A percentile compares a stretch with the other conserved stretches of the same genome.
Conservation (phyloP, 2,113 vertebrate species). For the Glareola pratincola region DNA sequence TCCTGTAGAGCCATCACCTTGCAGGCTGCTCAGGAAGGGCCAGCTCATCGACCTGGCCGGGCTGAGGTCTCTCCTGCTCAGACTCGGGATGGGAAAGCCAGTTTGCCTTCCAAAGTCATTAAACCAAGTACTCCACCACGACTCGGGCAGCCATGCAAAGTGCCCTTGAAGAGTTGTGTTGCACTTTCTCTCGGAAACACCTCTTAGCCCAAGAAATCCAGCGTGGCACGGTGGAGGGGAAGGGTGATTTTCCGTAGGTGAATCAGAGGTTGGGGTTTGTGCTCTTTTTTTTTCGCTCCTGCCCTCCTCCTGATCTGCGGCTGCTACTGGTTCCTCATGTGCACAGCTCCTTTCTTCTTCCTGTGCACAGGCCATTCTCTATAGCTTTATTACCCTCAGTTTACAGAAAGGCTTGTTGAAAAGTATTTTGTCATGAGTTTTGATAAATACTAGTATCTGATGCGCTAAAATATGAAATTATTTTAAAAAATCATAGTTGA, state of each 20-base stretch:
- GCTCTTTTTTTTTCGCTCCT: background rate
- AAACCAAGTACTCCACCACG: background rate
- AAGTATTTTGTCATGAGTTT: background rate
- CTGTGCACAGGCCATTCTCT: background rate
- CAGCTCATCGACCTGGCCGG: background rate
- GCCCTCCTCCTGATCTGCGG: accelerated
- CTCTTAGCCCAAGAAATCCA: background rate
- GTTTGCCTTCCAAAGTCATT: background rate
- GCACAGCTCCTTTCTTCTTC: background rate
- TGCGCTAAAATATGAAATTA: background rate
- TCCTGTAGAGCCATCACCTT: background rate
- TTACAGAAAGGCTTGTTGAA: background rate
- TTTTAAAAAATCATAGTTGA: background rate
- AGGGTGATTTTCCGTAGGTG: background rate
- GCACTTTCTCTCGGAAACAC: accelerated
- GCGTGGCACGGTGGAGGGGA: background rate
- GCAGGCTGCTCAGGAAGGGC: accelerated
- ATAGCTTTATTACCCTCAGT: background rate
- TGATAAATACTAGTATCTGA: background rate
- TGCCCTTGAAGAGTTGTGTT: background rate
- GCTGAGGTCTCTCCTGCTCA: background rate
- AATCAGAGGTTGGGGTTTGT: background rate
- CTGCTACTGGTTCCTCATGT: background rate
- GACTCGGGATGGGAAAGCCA: background rate
- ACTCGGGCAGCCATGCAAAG: accelerated